These are phyloP conservation scores for Drosophila erecta DNA, from an alignment of 1,140 invertebrate species.

Conservation along the genomic window DNA sequence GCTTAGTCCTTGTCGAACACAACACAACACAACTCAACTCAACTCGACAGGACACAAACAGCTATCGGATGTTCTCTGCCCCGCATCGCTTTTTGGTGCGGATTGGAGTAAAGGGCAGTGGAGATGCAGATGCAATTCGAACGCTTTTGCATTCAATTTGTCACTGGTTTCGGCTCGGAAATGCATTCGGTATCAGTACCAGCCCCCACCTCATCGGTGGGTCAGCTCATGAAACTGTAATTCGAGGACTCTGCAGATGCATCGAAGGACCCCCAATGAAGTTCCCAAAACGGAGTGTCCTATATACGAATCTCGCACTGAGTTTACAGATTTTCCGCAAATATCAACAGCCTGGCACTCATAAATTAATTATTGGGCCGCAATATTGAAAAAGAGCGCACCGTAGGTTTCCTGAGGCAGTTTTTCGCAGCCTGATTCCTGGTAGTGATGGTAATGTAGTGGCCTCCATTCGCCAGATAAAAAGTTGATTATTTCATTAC, in stretches of 20 bases:
- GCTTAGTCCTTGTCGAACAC: slow-evolving; percentile 38
- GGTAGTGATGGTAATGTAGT: not conserved
- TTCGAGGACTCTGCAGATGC: slow-evolving; percentile 15
- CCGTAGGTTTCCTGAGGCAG: slow-evolving; percentile 17
- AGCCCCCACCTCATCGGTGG: not conserved
- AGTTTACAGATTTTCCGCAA: not conserved
- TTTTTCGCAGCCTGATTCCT: not conserved
- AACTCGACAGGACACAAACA: slow-evolving; percentile 9
- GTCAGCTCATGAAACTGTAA: slow-evolving; percentile 38
- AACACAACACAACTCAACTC: not conserved
- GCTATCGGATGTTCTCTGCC: slow-evolving; percentile 1
- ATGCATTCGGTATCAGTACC: slow-evolving; percentile 5
- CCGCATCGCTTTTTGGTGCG: not conserved
- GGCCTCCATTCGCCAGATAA: slow-evolving; percentile 26
- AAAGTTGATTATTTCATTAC: slow-evolving; percentile 37
- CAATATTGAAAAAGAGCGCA: slow-evolving; percentile 35
- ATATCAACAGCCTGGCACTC: not conserved
- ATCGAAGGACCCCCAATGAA: not conserved
- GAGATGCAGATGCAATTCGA: slow-evolving; percentile 1
- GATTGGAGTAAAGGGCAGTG: too few species aligned
- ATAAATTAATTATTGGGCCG: slow-evolving; percentile 36
- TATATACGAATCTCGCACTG: not conserved
- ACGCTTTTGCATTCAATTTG: slow-evolving; percentile 46
- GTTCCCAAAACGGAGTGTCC: not conserved
- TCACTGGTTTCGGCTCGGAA: slow-evolving; percentile 17